Conservation (phyloP, 2,888 invertebrate genomes). For the Lepetodrilus schrolli region DNA sequence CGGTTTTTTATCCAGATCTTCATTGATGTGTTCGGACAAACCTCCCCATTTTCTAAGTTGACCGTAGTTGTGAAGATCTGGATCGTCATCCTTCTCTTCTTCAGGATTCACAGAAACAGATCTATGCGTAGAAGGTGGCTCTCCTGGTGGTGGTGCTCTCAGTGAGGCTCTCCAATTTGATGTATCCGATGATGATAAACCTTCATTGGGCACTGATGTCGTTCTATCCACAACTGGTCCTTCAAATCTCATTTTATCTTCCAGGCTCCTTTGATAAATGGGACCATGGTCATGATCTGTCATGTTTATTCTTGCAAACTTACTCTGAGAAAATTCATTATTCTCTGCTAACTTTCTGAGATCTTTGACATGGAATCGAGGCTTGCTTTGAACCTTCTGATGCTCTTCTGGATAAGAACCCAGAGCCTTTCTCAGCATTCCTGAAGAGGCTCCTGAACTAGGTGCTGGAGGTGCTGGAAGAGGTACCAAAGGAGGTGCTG, state of each 20-base stretch:
- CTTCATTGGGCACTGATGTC: background rate
- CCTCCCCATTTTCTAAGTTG: slow-evolving; percentile 43
- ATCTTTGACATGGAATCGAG: slow-evolving; percentile 56
- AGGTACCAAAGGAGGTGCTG: background rate
- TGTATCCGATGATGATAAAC: background rate
- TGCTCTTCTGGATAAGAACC: slow-evolving; percentile 1
- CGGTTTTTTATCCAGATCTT: background rate
- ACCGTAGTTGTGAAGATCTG: slow-evolving; percentile 30
- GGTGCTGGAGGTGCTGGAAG: background rate
- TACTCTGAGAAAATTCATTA: slow-evolving; percentile 61
- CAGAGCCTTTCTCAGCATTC: background rate
- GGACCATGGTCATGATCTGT: background rate
- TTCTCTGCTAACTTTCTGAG: slow-evolving; percentile 57
- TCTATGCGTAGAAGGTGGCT: background rate
- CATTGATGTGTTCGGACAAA: slow-evolving; percentile 32
- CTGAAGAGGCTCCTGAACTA: background rate
- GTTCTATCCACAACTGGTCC: background rate
- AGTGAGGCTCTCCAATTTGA: background rate
- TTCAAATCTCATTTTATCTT: background rate
- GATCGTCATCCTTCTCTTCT: background rate
- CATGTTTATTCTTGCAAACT: slow-evolving; percentile 46
- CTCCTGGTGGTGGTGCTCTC: background rate
- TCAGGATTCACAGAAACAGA: background rate
- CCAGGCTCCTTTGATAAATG: background rate
- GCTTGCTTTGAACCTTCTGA: background rate